Evolutionary conservation across 2,797 vertebrate species (phyloP), one percentile per base, ranked within the genome.

Genomic region (Odontamblyopus rebecca): DNA sequence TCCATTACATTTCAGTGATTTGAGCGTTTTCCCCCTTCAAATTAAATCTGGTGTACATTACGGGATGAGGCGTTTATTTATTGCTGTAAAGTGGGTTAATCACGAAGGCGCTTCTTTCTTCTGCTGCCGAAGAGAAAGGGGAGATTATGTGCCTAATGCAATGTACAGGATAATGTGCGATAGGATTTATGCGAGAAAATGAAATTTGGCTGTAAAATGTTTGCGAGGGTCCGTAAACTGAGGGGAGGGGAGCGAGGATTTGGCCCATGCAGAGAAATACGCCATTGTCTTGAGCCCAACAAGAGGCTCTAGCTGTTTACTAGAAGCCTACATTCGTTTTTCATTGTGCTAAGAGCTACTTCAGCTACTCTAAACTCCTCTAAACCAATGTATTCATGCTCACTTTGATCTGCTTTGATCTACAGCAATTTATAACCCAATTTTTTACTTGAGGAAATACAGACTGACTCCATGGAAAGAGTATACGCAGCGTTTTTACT

Each of bases 41-140:
- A 94, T 95, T 94, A 93, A 94, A 93, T 94, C 90, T 92, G 91
- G 89, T 91, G 86, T 90, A 91, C 89, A 92, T 92, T 91, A 91
- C 89, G 85, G 84, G 86, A 84, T 92, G 89, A 89, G 85, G 87
- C 87, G 83, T 94, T 93, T 93, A 93, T 93, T 94, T 94, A 93
- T 93, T 93, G 90, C 89, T 91, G 89, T 93, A 94, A 93, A 93
- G 93, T 94, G 91, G 92, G 93, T 93, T 95, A 95, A 94, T 94
- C 93, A 94, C 82, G 86, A 82, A 93, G 91, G 91, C 82, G 87
- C 90, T 91, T 77, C 82, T 91, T 93, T 94, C 92, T 94, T 93
- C 90, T 88, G 82, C 63, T 16, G 72, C 86, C 83, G 84, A 91
- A 93, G 86, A 92, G 91, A 92, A 93, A 91, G 86, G 88, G 86